Percentiles rank a stretch among this genome's conserved stretches.
These are phyloP conservation scores for Octonoba sinensis DNA, from an alignment of 2,888 invertebrate species.

Conservation along the genomic window DNA sequence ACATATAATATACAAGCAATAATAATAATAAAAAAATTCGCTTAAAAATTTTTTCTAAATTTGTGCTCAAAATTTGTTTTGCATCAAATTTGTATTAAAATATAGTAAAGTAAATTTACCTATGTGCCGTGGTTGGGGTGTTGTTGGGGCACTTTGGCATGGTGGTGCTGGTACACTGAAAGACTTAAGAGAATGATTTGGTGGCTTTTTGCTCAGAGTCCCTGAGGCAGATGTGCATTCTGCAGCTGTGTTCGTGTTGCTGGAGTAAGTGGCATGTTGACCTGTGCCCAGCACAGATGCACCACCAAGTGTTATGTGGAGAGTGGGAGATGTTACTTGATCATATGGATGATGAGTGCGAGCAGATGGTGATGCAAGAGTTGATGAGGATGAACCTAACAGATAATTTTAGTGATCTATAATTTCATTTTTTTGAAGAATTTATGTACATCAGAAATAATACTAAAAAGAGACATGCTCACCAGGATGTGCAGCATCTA, in stretches of 20 bases:
- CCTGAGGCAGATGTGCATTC: conserved; percentile 52
- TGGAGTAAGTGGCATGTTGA: conserved; percentile 51
- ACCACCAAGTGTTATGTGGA: conserved; percentile 58
- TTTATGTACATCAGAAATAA: too few species aligned
- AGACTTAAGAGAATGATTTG: conserved; percentile 81
- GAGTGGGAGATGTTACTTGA: conserved; percentile 57
- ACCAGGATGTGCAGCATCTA: conserved; percentile 76
- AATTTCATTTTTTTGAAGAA: too few species aligned
- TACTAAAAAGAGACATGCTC: conserved; percentile 17
- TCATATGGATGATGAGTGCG: conserved; percentile 61
- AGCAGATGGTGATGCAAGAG: conserved; percentile 55
- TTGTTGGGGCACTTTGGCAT: conserved; percentile 75
- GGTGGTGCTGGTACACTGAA: conserved; percentile 87
- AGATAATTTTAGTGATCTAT: not conserved
- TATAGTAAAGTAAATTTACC: conserved; percentile 71
- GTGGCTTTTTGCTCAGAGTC: conserved; percentile 67
- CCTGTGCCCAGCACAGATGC: conserved; percentile 49
- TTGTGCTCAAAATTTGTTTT: too few species aligned
- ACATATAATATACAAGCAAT: too few species aligned
- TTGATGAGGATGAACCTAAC: conserved; percentile 57
- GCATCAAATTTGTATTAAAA: too few species aligned
- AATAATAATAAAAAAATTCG: too few species aligned
- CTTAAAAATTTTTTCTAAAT: too few species aligned
- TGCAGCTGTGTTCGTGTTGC: conserved; percentile 21
- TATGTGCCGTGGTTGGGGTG: conserved; percentile 78